These are phyloP conservation scores for Panzeria rudis DNA, from an alignment of 2,888 invertebrate genomes.

Conservation along the genomic window DNA sequence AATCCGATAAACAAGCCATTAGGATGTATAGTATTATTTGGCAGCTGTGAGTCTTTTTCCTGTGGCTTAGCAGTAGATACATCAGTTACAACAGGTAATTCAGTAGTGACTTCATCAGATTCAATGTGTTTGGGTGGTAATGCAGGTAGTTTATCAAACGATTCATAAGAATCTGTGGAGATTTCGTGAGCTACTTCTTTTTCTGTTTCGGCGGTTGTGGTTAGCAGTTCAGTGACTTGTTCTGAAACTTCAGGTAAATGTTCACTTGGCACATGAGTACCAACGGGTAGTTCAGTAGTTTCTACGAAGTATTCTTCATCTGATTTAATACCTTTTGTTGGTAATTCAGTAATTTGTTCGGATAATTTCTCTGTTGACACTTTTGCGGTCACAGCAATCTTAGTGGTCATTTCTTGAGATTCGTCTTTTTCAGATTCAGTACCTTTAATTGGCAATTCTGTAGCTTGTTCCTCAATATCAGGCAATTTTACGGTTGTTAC, in stretches of 20 bases:
- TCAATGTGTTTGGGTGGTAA: constrained; percentile 7
- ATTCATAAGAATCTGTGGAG: neutral
- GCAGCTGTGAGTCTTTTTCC: constrained; percentile 13
- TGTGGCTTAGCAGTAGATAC: constrained; percentile 40
- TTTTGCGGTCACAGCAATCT: neutral
- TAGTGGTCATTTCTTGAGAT: neutral
- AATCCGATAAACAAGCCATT: too few species aligned
- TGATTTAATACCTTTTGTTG: constrained; percentile 13
- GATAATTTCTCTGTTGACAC: constrained; percentile 8
- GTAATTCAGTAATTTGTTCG: constrained; percentile 9
- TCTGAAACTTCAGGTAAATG: constrained; percentile 7
- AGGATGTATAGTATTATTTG: constrained; percentile 1
- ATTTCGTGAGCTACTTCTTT: neutral
- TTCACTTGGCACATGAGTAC: neutral
- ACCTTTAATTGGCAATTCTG: constrained; percentile 6
- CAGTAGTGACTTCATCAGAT: constrained; percentile 22
- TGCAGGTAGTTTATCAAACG: neutral
- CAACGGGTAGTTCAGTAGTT: neutral
- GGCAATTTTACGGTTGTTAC: constrained; percentile 10
- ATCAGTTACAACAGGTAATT: constrained; percentile 1
- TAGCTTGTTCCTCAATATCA: constrained; percentile 11
- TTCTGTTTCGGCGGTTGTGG: neutral
- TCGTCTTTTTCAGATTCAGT: neutral
- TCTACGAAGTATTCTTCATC: constrained; percentile 11
- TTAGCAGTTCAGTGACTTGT: constrained; percentile 17